Evolutionary conservation across 2,113 vertebrate species (phyloP).

Genomic region (Lonchura striata): DNA sequence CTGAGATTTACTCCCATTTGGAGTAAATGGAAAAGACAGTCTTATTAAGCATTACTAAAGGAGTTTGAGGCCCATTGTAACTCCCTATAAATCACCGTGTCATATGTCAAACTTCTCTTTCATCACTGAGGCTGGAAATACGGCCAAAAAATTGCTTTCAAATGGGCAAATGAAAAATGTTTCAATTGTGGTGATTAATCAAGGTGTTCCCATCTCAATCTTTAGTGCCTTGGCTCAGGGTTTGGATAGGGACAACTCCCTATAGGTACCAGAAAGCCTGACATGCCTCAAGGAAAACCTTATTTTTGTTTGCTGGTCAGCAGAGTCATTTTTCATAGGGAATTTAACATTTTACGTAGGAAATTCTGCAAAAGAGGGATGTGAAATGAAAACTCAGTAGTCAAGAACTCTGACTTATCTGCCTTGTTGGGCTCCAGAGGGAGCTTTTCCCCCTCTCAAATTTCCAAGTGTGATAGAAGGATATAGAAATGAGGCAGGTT

Average conservation of each 20-base stretch:
- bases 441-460: not conserved
- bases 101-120: not conserved
- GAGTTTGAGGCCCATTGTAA: not conserved
- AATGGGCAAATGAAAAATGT: not conserved
- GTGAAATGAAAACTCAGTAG: not conserved
- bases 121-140: not conserved
- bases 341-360: not conserved
- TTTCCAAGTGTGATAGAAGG: not conserved
- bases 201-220: accelerated
- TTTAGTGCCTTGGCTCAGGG: not conserved
- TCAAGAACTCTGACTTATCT: constrained; percentile 1
- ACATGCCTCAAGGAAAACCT: not conserved
- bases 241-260: not conserved
- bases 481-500: constrained; percentile 26
- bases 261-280: not conserved
- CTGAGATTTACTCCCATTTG: not conserved
- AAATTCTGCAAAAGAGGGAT: not conserved
- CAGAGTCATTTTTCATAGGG: not conserved
- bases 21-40: not conserved
- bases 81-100: not conserved
- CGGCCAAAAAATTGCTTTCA: not conserved
- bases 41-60: not conserved
- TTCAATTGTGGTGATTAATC: not conserved
- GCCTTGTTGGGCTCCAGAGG: constrained; percentile 1
- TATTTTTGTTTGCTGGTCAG: not conserved